Conservation (phyloP, 2,888 invertebrate genomes). For the Stegana nigrithorax region DNA sequence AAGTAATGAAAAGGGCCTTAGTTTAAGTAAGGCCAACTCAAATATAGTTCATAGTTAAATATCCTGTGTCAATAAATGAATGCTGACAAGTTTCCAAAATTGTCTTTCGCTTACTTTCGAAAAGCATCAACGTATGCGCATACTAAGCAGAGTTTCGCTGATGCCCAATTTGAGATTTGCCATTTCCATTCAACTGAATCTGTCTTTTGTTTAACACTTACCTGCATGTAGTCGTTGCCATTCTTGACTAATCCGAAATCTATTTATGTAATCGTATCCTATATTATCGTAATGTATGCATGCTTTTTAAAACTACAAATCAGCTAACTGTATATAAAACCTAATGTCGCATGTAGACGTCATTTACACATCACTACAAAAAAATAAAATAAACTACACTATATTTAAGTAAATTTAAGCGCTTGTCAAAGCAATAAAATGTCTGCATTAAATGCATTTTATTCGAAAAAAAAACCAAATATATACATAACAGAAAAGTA, state of each 20-base stretch:
- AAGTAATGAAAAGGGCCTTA: no score
- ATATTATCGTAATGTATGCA: background rate
- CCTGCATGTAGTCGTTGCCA: conserved; percentile 29
- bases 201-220: background rate
- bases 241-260: no score
- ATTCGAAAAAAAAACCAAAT: no score
- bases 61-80: no score
- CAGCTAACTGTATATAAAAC: conserved; percentile 3
- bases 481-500: no score
- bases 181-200: background rate
- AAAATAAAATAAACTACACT: background rate
- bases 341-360: background rate
- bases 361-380: background rate
- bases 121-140: no score
- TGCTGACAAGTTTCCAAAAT: no score
- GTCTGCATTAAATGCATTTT: no score
- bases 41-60: no score
- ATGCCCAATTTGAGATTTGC: background rate
- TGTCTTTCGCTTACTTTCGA: no score
- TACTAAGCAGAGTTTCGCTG: no score
- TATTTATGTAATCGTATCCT: background rate
- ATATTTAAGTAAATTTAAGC: conserved; percentile 2
- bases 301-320: background rate
- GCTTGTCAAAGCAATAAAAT: background rate
- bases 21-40: no score